Evolutionary conservation across 1,140 invertebrate species (phyloP).

Genomic region (Hestina assimilis): DNA sequence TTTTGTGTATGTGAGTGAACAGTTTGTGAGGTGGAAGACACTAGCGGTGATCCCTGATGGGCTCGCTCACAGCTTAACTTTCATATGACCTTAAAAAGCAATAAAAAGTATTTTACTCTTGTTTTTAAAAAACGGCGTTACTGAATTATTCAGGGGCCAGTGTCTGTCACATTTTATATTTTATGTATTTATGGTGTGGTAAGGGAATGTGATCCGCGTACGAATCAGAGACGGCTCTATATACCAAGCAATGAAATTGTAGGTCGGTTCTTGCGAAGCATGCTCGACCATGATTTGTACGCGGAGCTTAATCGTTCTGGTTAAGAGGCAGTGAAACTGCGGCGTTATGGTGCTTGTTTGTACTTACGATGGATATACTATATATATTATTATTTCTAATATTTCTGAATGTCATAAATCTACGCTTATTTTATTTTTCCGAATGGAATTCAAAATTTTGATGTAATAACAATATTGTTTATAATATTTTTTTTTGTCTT

Average conservation of each 20-base stretch:
- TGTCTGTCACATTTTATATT: conserved; percentile 34
- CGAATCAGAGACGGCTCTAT: conserved; percentile 1
- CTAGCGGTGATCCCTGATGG: neutral
- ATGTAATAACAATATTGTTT: conserved; percentile 26
- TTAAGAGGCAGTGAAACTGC: conserved; percentile 67
- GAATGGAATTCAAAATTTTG: conserved; percentile 32
- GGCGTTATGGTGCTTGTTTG: conserved; percentile 60
- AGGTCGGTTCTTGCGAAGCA: conserved; percentile 24
- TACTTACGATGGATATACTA: conserved; percentile 71
- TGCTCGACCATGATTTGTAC: conserved; percentile 17
- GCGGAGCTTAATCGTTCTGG: conserved; percentile 40
- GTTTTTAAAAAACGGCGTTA: conserved; percentile 2
- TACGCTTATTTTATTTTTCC: conserved; percentile 69
- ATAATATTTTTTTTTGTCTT: conserved; percentile 36
- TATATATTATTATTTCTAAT: conserved; percentile 54
- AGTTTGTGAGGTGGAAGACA: conserved; percentile 15
- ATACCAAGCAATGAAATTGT: conserved; percentile 15
- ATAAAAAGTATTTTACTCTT: conserved; percentile 2
- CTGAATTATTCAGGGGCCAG: conserved; percentile 17
- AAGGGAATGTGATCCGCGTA: conserved; percentile 13
- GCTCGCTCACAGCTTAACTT: conserved; percentile 2
- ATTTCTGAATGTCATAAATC: conserved; percentile 49
- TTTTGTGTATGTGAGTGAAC: conserved; percentile 19
- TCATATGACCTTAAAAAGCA: neutral
- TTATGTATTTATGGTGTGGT: conserved; percentile 21